Percentiles rank a stretch among this genome's conserved stretches.
Conservation (phyloP, 2,888 invertebrate genomes). For the Tinea semifulvella region DNA sequence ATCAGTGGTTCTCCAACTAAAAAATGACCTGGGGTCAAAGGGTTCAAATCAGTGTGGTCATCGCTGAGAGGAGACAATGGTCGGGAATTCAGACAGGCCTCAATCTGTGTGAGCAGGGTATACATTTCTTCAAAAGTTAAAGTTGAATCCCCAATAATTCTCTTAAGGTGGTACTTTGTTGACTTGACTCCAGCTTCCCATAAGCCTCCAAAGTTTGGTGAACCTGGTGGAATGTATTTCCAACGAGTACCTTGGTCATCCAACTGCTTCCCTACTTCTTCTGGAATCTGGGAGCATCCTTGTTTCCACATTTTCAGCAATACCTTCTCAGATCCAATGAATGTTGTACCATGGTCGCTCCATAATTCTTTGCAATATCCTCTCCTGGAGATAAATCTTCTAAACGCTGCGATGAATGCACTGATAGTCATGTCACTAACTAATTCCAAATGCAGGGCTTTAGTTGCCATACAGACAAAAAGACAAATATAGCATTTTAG, state of each 20-base stretch:
- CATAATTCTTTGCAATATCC: constrained; percentile 18
- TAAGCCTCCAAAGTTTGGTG: constrained; percentile 22
- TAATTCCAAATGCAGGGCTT: constrained; percentile 26
- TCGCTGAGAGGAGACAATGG: constrained; percentile 18
- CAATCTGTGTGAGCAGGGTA: constrained; percentile 20
- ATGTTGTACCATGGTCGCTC: constrained; percentile 22
- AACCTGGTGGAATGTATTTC: constrained; percentile 22
- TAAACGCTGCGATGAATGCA: constrained; percentile 24
- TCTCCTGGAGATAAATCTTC: constrained; percentile 19
- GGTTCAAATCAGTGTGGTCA: constrained; percentile 20
- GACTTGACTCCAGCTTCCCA: constrained; percentile 24
- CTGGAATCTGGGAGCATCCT: too few species aligned
- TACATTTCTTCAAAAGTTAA: constrained; percentile 20
- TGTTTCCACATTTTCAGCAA: too few species aligned
- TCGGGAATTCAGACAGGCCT: constrained; percentile 22
- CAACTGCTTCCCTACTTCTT: constrained; percentile 14
- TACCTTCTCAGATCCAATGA: constrained; percentile 22
- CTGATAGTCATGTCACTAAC: constrained; percentile 25
- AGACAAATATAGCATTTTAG: constrained; percentile 17
- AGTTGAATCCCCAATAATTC: constrained; percentile 16
- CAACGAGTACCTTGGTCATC: constrained; percentile 20
- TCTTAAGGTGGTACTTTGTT: constrained; percentile 21
- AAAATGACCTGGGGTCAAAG: constrained; percentile 22
- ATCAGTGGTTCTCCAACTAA: constrained; percentile 22
- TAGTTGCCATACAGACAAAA: constrained; percentile 22